phyloP scores from a whole-genome alignment of 2,113 vertebrate genomes.

The Ardeotis arabs region DNA sequence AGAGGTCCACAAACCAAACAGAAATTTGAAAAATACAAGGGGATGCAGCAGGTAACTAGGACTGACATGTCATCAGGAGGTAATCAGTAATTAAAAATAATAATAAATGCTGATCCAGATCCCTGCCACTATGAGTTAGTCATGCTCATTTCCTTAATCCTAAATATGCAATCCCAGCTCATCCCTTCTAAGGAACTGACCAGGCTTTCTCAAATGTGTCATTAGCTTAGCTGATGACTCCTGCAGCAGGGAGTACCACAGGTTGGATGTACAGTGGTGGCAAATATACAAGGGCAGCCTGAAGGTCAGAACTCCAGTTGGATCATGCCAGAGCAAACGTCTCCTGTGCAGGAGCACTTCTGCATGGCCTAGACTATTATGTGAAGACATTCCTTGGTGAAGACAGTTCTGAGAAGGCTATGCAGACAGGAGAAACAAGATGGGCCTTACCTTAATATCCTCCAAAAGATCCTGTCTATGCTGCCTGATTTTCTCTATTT shows the following conservation, averaged over 20 bases:
- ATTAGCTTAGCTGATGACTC: background rate
- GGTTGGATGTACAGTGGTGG: background rate
- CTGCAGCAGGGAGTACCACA: background rate
- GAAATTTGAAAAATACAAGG: background rate
- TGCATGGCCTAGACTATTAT: background rate
- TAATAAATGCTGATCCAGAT: background rate
- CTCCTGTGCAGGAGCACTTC: background rate
- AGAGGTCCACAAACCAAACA: background rate
- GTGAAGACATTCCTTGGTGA: background rate
- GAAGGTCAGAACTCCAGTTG: background rate
- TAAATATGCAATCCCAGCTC: background rate
- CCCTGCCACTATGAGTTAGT: background rate
- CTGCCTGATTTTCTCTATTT: constrained; percentile 84
- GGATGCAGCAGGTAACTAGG: background rate
- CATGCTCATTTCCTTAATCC: background rate
- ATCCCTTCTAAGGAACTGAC: background rate
- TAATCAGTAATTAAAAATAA: background rate
- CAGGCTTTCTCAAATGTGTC: background rate
- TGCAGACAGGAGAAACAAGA: background rate
- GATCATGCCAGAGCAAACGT: background rate
- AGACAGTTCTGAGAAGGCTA: background rate
- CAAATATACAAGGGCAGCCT: background rate
- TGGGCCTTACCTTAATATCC: constrained; percentile 86
- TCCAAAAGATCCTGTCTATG: constrained; percentile 85
- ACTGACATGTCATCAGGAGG: background rate